phyloP scores from a whole-genome alignment of 1,140 invertebrate species.

The Octopus sinensis region DNA sequence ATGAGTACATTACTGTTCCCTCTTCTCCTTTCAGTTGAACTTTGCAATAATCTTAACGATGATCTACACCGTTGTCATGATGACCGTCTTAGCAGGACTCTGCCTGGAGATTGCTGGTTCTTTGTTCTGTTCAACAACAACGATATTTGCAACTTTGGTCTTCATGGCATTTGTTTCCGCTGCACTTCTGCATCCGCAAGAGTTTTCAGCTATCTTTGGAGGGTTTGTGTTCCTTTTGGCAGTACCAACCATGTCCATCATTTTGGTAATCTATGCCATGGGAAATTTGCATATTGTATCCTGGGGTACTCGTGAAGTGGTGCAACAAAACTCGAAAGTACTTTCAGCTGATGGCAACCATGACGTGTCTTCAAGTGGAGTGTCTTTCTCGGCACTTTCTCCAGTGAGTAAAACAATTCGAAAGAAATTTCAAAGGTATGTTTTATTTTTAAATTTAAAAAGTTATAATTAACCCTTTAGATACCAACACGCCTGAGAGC shows the following conservation, averaged over 20 bases:
- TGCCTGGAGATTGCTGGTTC: conserved; percentile 34
- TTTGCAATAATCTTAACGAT: conserved; percentile 50
- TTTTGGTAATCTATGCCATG: conserved; percentile 48
- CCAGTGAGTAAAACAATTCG: no score
- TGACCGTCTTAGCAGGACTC: conserved; percentile 44
- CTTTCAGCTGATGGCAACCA: no score
- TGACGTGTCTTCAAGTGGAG: no score
- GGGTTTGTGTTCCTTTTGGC: conserved; percentile 82
- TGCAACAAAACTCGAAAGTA: not conserved
- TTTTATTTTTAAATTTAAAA: no score
- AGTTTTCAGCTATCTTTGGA: conserved; percentile 71
- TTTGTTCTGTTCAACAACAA: conserved; percentile 47
- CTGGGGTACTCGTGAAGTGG: conserved; percentile 26
- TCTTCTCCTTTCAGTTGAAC: conserved; percentile 36
- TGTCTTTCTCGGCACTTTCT: no score
- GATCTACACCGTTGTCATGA: conserved; percentile 44
- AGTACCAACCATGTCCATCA: conserved; percentile 68
- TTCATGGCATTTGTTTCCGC: conserved; percentile 64
- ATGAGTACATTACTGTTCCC: not conserved
- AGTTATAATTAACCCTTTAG: no score
- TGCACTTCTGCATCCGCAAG: conserved; percentile 76
- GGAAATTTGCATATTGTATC: conserved; percentile 46
- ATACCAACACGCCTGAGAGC: no score
- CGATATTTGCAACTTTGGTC: conserved; percentile 48
- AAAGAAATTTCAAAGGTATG: no score